Evolutionary conservation across 2,113 vertebrate species (phyloP).

Genomic region (Notechis scutatus): DNA sequence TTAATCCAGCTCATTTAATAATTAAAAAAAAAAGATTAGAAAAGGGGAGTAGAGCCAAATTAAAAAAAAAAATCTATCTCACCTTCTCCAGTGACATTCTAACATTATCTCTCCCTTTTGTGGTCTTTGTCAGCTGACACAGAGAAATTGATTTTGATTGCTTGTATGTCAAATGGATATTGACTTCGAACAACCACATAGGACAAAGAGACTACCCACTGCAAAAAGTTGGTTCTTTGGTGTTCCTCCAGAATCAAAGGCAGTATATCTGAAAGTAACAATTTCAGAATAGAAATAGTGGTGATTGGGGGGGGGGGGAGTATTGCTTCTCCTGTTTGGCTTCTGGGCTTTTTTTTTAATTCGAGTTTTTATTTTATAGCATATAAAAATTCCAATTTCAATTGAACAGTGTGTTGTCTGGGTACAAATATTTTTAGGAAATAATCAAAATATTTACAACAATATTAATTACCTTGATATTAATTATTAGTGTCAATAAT

Average conservation of each 20-base stretch:
- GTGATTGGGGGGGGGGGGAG: too few relatives aligned
- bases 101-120: neutral
- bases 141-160: neutral
- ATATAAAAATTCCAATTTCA: too few relatives aligned
- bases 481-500: too few relatives aligned
- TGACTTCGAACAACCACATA: neutral
- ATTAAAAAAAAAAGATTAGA: neutral
- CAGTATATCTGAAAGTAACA: neutral
- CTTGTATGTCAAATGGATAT: neutral
- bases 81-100: neutral
- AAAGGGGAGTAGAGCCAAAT: neutral
- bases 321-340: neutral
- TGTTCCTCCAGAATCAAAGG: neutral
- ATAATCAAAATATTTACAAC: too few relatives aligned
- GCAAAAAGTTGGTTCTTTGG: neutral
- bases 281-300: neutral
- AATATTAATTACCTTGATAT: too few relatives aligned
- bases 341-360: neutral
- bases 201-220: neutral
- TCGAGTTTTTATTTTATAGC: too few relatives aligned
- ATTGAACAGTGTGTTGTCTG: too few relatives aligned
- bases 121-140: neutral
- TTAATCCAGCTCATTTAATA: neutral
- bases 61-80: neutral
- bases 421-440: too few relatives aligned